Percentiles rank a stretch among this genome's conserved stretches.
These are phyloP conservation scores for Nipponacmea schrenckii DNA, from an alignment of 2,888 invertebrate species.

Conservation along the genomic window DNA sequence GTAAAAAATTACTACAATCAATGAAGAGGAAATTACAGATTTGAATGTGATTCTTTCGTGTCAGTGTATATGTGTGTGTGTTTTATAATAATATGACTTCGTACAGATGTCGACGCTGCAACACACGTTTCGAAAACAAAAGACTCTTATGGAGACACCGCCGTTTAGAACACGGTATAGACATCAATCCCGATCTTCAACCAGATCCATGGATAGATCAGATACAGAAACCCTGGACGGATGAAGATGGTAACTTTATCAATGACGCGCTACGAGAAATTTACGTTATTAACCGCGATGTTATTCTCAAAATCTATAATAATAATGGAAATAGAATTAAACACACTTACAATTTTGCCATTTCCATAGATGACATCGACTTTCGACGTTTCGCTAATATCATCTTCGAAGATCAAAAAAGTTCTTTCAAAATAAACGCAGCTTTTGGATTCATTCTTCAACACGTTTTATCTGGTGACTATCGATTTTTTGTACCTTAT, in stretches of 20 bases:
- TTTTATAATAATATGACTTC: background rate
- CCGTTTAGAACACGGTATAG: too few relatives aligned
- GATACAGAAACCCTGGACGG: background rate
- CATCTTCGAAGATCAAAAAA: constrained; percentile 5
- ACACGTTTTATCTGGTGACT: background rate
- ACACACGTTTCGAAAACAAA: background rate
- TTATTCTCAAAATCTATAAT: background rate
- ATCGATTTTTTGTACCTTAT: constrained; percentile 8
- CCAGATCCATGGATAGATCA: constrained; percentile 3
- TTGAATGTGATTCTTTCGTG: too few relatives aligned
- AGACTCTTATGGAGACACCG: background rate
- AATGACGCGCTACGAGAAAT: constrained; percentile 3
- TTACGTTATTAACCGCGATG: background rate
- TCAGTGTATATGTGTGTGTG: too few relatives aligned
- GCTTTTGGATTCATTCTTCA: constrained; percentile 8
- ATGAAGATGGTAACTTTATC: constrained; percentile 4
- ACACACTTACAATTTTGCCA: background rate
- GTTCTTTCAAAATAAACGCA: constrained; percentile 2
- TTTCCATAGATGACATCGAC: background rate
- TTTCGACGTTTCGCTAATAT: background rate
- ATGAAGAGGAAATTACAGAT: too few relatives aligned
- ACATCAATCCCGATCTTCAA: background rate
- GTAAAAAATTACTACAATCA: too few relatives aligned
- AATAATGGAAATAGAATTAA: background rate
- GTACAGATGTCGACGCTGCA: background rate